Evolutionary conservation across 2,113 vertebrate genomes (phyloP).

Genomic region (Vombatus ursinus): DNA sequence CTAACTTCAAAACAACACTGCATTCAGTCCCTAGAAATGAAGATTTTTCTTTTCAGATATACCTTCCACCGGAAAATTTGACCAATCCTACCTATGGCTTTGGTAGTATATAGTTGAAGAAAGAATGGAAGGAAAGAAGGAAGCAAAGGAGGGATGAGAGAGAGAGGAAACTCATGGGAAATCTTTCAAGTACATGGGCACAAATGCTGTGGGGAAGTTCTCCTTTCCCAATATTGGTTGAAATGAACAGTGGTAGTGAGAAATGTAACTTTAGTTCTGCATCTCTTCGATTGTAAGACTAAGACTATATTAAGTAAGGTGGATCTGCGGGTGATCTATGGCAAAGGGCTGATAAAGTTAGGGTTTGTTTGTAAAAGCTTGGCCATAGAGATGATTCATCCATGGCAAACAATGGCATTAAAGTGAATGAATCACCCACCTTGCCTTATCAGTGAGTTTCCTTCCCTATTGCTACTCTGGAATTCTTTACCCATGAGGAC

Average conservation of each 20-base stretch:
- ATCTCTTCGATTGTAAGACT: not conserved
- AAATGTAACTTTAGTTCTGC: not conserved
- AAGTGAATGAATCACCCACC: not conserved
- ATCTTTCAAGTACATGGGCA: not conserved
- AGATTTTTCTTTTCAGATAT: not conserved
- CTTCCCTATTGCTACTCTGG: not conserved
- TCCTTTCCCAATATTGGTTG: not conserved
- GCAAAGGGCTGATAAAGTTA: not conserved
- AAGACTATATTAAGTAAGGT: not conserved
- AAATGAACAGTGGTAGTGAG: not conserved
- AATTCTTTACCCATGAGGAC: not conserved
- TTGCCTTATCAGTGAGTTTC: not conserved
- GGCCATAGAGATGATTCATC: not conserved
- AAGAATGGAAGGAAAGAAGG: not conserved
- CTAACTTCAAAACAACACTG: not conserved
- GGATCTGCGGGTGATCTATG: not conserved
- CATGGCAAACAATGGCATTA: not conserved
- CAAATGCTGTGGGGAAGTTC: not conserved
- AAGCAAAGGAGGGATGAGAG: not conserved
- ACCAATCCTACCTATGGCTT: not conserved
- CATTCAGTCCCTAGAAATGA: not conserved
- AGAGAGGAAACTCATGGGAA: not conserved
- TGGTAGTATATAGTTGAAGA: not conserved
- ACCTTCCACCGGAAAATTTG: not conserved
- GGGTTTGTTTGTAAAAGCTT: not conserved